Evolutionary conservation across 2,797 vertebrate species (phyloP).

Genomic region (Gambelia wislizenii): DNA sequence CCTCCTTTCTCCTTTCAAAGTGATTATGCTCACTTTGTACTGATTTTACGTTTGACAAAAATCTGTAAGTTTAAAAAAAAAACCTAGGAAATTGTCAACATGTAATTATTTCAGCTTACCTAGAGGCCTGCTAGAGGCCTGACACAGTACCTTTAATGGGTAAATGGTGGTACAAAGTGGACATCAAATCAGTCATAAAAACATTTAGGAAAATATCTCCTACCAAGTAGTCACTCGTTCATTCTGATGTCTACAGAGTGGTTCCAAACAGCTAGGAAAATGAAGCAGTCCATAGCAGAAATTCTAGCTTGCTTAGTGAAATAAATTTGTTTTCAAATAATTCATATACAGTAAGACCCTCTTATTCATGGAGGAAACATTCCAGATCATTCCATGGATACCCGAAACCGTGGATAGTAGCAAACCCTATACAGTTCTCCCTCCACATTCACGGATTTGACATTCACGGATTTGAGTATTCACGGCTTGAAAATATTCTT

Average conservation of each 20-base stretch:
- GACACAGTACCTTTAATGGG: not conserved
- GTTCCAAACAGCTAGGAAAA: not conserved
- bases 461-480: too few species aligned
- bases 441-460: too few species aligned
- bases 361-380: too few species aligned
- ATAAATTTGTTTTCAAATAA: not conserved
- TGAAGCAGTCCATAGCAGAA: not conserved
- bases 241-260: not conserved
- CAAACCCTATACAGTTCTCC: too few species aligned
- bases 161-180: not conserved
- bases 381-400: too few species aligned
- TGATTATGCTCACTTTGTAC: not conserved
- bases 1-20: not conserved
- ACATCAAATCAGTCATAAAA: not conserved
- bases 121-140: not conserved
- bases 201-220: not conserved
- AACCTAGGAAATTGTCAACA: not conserved
- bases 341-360: too few species aligned
- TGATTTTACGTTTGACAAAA: not conserved
- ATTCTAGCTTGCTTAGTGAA: not conserved
- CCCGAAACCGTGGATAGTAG: too few species aligned
- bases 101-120: not conserved
- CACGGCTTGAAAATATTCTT: too few species aligned
- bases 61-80: too few species aligned
- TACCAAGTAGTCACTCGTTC: not conserved